Conservation (phyloP, 2,797 vertebrate species). For the Acanthis flammea region DNA sequence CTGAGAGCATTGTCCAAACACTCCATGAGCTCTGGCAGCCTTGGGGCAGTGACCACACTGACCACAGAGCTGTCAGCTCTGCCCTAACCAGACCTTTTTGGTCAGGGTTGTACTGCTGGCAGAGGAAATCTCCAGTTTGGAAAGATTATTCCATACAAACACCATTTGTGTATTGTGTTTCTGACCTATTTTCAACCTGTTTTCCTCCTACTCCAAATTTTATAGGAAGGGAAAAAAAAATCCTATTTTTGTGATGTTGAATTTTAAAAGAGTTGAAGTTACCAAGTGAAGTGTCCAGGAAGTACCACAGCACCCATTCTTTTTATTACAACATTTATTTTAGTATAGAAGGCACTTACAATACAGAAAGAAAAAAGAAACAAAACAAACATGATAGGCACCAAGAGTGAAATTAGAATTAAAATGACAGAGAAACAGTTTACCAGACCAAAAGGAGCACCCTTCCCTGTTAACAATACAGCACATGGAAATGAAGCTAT, state of each 20-base stretch:
- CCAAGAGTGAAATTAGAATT: constrained; percentile 68
- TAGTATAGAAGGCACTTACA: constrained; percentile 98
- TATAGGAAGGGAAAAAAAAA: not conserved
- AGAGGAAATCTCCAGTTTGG: not conserved
- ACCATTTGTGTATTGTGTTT: not conserved
- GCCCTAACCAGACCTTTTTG: not conserved
- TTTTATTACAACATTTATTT: constrained; percentile 84
- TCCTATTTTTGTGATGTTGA: accelerated
- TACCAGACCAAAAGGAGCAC: constrained; percentile 77
- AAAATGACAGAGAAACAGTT: constrained; percentile 65
- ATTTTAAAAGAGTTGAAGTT: not conserved
- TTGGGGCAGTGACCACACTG: not conserved
- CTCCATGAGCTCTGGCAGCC: not conserved
- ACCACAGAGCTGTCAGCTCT: not conserved
- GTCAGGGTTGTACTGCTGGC: not conserved
- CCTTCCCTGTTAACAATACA: constrained; percentile 79
- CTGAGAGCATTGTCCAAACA: not conserved
- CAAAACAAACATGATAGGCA: constrained; percentile 64
- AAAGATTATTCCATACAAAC: not conserved
- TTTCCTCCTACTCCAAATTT: not conserved
- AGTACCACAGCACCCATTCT: not conserved
- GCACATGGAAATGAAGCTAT: constrained; percentile 80
- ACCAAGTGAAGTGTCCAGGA: not conserved
- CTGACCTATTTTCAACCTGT: not conserved
- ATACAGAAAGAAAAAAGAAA: constrained; percentile 71